Evolutionary conservation across 2,888 invertebrate genomes (phyloP).

Genomic region (Lobophora halterata): DNA sequence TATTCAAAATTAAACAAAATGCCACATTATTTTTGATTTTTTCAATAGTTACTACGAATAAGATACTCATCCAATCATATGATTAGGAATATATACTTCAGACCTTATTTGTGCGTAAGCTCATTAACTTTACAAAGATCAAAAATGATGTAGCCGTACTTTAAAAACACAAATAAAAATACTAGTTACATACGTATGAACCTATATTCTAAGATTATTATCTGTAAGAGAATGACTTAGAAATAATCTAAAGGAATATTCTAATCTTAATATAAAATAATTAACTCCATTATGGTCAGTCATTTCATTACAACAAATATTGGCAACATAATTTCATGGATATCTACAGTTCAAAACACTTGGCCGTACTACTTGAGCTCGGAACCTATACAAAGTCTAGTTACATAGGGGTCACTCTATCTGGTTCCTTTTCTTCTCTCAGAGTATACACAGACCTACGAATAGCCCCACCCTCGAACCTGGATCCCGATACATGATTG

Average conservation of each 20-base stretch:
- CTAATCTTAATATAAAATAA: conserved; percentile 52
- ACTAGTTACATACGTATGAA: no score
- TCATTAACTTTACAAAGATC: no score
- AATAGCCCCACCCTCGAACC: conserved; percentile 62
- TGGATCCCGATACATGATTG: conserved; percentile 63
- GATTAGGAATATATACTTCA: no score
- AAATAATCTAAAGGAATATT: conserved; percentile 25
- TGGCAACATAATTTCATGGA: conserved; percentile 25
- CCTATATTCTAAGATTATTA: conserved; percentile 25
- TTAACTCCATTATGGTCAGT: conserved; percentile 66
- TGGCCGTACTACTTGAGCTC: conserved; percentile 31
- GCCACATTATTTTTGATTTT: no score
- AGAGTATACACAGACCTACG: conserved; percentile 66
- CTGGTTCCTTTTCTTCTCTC: conserved; percentile 64
- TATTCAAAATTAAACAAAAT: no score
- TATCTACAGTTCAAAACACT: conserved; percentile 33
- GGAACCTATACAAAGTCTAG: conserved; percentile 25
- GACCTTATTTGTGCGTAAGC: no score
- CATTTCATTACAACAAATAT: conserved; percentile 49
- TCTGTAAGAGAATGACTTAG: conserved; percentile 15
- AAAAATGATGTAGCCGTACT: no score
- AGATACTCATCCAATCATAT: no score
- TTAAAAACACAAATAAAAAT: neutral
- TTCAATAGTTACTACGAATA: no score
- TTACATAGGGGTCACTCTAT: conserved; percentile 64